Conservation (phyloP, 30 jellyfish, hydroid and myxozoan species). For the Hydra vulgaris region DNA sequence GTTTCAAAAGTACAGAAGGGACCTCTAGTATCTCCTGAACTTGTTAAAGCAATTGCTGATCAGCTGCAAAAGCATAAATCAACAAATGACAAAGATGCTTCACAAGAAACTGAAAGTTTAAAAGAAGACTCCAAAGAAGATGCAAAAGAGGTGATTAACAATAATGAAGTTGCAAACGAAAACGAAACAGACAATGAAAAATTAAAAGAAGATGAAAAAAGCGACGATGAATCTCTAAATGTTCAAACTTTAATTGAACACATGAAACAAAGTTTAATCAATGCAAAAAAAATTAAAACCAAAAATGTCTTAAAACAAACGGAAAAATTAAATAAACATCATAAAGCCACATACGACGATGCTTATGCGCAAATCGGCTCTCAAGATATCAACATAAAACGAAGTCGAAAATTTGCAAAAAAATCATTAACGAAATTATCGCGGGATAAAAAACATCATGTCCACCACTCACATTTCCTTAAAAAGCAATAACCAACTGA, state of each 20-base stretch:
- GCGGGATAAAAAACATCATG: constrained; percentile 18
- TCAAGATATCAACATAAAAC: constrained; percentile 6
- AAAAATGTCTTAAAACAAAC: neutral
- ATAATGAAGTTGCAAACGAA: neutral
- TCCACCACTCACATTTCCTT: constrained; percentile 2
- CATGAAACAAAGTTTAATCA: constrained; percentile 9
- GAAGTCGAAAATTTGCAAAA: neutral
- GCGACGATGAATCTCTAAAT: constrained; percentile 9
- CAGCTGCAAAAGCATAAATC: constrained; percentile 10
- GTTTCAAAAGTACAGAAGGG: neutral
- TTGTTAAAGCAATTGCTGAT: constrained; percentile 17
- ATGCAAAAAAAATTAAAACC: neutral
- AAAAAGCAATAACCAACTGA: neutral
- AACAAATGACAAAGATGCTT: neutral
- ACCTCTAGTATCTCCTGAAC: constrained; percentile 13
- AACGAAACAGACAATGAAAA: neutral
- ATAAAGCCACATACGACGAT: constrained; percentile 1
- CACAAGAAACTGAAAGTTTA: neutral
- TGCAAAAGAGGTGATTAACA: neutral
- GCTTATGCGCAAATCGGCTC: constrained; percentile 28
- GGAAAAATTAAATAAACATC: neutral
- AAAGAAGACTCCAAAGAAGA: neutral
- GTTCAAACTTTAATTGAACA: constrained; percentile 5
- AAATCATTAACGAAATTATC: neutral
- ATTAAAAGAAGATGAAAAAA: constrained; percentile 7